Conservation (phyloP, 2,888 invertebrate species). For the Plusia festucae region DNA sequence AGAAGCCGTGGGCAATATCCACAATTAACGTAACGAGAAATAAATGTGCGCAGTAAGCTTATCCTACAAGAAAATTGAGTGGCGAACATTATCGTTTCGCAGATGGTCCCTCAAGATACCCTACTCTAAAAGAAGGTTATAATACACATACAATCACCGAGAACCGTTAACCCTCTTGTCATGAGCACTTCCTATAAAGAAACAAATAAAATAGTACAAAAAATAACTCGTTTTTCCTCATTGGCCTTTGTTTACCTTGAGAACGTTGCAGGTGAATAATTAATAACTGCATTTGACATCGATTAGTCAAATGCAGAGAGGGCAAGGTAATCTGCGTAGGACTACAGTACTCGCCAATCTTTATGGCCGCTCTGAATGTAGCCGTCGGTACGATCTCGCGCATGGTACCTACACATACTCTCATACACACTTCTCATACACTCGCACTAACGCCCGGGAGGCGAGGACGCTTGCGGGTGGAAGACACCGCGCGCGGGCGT, state of each 20-base stretch:
- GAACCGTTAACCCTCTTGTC: constrained; percentile 25
- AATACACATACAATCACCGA: constrained; percentile 35
- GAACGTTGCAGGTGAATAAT: background rate
- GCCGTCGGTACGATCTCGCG: too few species aligned
- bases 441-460: too few species aligned
- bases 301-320: background rate
- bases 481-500: too few species aligned
- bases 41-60: constrained; percentile 29
- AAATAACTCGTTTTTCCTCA: background rate
- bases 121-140: constrained; percentile 20
- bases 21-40: too few species aligned
- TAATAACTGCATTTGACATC: too few species aligned
- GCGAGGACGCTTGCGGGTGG: too few species aligned
- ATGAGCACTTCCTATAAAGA: constrained; percentile 28
- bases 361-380: too few species aligned
- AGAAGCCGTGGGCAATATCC: too few species aligned
- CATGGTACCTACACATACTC: too few species aligned
- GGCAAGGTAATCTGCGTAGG: background rate
- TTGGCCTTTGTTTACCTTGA: background rate
- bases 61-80: constrained; percentile 41
- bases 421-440: too few species aligned
- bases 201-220: background rate
- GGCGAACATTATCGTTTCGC: constrained; percentile 25
- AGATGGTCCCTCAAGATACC: constrained; percentile 16
- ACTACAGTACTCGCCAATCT: background rate